These are phyloP conservation scores for Benitochromis conjunctus DNA, from an alignment of 2,113 vertebrate genomes.

Conservation along the genomic window DNA sequence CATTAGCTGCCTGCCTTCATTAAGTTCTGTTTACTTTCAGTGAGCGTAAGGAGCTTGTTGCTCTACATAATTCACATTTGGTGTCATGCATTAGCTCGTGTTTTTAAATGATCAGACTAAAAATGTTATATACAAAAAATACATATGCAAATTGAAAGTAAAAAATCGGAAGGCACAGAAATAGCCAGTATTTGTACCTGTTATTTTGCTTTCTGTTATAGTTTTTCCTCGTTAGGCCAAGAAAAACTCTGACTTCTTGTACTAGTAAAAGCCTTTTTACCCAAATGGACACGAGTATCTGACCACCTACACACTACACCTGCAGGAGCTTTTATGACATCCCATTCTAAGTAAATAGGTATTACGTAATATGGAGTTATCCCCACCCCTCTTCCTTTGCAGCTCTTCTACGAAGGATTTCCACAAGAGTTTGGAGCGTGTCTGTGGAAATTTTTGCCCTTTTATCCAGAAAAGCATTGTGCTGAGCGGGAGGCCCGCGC, in stretches of 20 bases:
- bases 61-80: not conserved
- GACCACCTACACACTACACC: not conserved
- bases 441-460: not conserved
- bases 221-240: not conserved
- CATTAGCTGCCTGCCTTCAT: not conserved
- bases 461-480: not conserved
- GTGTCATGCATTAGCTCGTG: not conserved
- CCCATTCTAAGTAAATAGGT: not conserved
- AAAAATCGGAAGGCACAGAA: not conserved
- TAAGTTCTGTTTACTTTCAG: not conserved
- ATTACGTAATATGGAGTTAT: not conserved
- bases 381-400: not conserved
- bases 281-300: not conserved
- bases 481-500: not conserved
- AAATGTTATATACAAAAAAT: not conserved
- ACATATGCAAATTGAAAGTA: fast-evolving
- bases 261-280: not conserved
- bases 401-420: not conserved
- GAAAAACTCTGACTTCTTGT: not conserved
- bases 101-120: not conserved
- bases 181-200: not conserved
- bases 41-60: not conserved
- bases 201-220: not conserved
- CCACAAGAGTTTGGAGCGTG: not conserved
- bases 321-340: not conserved